Conservation (phyloP, 2,888 invertebrate species). For the Vandiemenella viatica region DNA sequence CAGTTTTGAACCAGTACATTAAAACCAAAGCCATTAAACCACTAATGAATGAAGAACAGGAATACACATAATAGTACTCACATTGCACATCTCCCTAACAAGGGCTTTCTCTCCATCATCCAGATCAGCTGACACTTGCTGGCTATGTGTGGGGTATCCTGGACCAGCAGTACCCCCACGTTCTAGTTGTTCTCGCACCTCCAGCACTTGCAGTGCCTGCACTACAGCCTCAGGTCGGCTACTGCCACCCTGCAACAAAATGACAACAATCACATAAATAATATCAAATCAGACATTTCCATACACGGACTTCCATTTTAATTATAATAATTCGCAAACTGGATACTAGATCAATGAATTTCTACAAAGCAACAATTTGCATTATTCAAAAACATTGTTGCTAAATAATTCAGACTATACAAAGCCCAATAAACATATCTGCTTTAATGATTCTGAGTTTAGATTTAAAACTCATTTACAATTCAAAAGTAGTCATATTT, state of each 20-base stretch:
- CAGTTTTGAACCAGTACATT: too few relatives aligned
- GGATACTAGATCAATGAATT: too few relatives aligned
- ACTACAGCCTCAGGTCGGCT: constrained; percentile 84
- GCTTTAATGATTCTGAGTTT: not conserved
- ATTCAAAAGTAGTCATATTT: too few relatives aligned
- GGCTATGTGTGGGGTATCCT: too few relatives aligned
- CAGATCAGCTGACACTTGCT: constrained; percentile 21
- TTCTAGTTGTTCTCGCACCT: constrained; percentile 77
- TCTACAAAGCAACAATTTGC: not conserved
- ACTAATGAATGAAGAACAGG: too few relatives aligned
- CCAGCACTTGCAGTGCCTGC: constrained; percentile 79
- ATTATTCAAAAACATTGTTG: not conserved
- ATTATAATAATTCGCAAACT: too few relatives aligned
- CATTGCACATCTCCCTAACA: constrained; percentile 90
- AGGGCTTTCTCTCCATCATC: constrained; percentile 81
- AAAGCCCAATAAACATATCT: not conserved
- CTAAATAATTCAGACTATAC: not conserved
- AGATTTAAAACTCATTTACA: too few relatives aligned
- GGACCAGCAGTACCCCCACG: constrained; percentile 32
- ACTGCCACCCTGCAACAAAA: too few relatives aligned
- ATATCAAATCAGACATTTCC: too few relatives aligned
- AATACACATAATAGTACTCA: constrained; percentile 30
- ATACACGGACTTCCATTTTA: too few relatives aligned
- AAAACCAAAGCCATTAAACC: too few relatives aligned
- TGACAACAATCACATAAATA: not conserved